Evolutionary conservation across 30 jellyfish, hydroid and myxozoan genomes (phyloP).

Genomic region (Chironex yamaguchii): DNA sequence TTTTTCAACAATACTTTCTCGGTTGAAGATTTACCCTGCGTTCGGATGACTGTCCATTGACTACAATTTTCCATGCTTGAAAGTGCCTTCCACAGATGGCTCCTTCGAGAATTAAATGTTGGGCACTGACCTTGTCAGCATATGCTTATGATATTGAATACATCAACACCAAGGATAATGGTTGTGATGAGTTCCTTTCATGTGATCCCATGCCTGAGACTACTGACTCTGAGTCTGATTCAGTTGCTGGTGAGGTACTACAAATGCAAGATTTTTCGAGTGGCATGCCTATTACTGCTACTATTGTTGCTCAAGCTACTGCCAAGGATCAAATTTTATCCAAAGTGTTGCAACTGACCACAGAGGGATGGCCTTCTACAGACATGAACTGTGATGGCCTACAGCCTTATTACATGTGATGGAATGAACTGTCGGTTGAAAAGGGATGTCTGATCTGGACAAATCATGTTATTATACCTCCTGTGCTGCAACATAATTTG

Average conservation of each 20-base stretch:
- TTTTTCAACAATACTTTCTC: constrained; percentile 60
- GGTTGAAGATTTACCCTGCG: constrained; percentile 51
- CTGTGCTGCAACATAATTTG: not conserved
- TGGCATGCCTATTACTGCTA: no score
- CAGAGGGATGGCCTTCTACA: constrained; percentile 34
- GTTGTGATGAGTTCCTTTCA: no score
- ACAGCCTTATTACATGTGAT: not conserved
- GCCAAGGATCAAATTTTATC: constrained; percentile 32
- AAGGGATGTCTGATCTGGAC: constrained; percentile 22
- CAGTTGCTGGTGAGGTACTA: no score
- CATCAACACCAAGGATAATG: no score
- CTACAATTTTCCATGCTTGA: not conserved
- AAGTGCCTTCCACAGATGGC: constrained; percentile 49
- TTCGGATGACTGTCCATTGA: constrained; percentile 66
- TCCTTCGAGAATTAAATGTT: constrained; percentile 58
- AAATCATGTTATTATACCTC: constrained; percentile 18
- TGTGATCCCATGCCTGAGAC: no score
- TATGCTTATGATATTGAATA: constrained; percentile 7
- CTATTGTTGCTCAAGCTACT: no score
- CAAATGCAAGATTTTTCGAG: no score
- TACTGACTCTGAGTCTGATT: no score
- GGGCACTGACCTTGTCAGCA: constrained; percentile 56
- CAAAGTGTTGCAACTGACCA: constrained; percentile 3
- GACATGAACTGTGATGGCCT: not conserved
- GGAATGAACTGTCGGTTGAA: constrained; percentile 7